These are phyloP conservation scores for Platyrinchus mystaceus DNA, from an alignment of 2,797 vertebrate species.

Conservation along the genomic window DNA sequence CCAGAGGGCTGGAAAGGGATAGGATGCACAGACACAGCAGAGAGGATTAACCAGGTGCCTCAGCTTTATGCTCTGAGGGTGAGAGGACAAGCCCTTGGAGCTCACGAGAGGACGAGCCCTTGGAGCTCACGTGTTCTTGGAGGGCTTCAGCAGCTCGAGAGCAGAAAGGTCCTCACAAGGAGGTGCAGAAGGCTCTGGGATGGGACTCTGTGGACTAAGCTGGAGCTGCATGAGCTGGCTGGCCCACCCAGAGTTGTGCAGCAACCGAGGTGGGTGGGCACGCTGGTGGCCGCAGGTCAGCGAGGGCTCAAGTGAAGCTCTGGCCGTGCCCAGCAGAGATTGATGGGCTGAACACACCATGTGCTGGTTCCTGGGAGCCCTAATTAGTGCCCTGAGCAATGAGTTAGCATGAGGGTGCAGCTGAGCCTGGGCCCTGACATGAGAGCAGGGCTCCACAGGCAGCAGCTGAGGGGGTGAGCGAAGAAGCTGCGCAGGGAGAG, in stretches of 20 bases:
- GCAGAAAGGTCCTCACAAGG: not conserved
- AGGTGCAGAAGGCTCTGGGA: not conserved
- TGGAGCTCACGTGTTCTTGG: not conserved
- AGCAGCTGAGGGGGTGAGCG: not conserved
- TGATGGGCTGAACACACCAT: not conserved
- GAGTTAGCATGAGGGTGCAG: not conserved
- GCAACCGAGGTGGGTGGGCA: not conserved
- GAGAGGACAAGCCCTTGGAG: not conserved
- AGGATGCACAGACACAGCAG: rapidly evolving
- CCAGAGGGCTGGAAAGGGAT: not conserved
- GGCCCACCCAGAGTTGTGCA: not conserved
- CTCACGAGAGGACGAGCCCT: not conserved
- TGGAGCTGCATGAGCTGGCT: not conserved
- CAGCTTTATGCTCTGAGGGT: not conserved
- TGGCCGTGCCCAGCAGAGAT: not conserved
- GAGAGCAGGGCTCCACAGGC: not conserved
- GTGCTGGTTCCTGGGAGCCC: not conserved
- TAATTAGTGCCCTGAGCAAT: not conserved
- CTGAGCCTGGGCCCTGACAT: not conserved
- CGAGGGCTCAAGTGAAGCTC: not conserved
- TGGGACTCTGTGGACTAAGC: not conserved
- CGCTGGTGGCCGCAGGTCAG: not conserved
- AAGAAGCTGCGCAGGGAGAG: not conserved
- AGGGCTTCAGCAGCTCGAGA: not conserved
- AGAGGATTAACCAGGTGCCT: not conserved